Percentiles rank a stretch among this genome's conserved stretches.
These are phyloP conservation scores for Pocillopora verrucosa DNA, from an alignment of 64 coral and sea anemone genomes.

Conservation along the genomic window DNA sequence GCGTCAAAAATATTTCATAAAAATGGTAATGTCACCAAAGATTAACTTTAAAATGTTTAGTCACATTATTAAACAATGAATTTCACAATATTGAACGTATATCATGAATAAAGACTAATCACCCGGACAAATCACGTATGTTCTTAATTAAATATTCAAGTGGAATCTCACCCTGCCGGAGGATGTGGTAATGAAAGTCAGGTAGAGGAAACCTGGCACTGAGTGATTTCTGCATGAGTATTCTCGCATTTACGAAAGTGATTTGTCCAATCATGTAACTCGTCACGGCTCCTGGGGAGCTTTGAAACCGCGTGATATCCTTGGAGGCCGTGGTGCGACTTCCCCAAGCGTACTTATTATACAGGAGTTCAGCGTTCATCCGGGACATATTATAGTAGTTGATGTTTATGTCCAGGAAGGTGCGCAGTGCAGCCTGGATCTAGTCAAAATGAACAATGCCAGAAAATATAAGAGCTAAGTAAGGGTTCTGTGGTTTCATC, in stretches of 20 bases:
- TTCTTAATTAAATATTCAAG: conserved; percentile 7
- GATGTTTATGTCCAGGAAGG: conserved; percentile 27
- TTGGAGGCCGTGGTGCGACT: conserved; percentile 17
- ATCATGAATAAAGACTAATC: neutral
- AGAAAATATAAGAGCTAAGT: too few species aligned
- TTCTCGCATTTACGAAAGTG: neutral
- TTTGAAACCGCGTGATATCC: conserved; percentile 60
- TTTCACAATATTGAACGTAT: too few species aligned
- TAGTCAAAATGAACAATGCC: neutral
- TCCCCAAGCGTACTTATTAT: conserved; percentile 48
- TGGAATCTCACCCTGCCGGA: conserved; percentile 7
- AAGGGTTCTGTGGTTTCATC: too few species aligned
- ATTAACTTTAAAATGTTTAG: too few species aligned
- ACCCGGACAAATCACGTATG: neutral
- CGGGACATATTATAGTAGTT: conserved; percentile 48
- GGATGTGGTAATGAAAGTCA: conserved; percentile 19
- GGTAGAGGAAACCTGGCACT: conserved; percentile 6
- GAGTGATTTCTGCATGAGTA: conserved; percentile 7
- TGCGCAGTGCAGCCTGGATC: conserved; percentile 32
- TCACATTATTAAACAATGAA: too few species aligned
- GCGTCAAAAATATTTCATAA: too few species aligned
- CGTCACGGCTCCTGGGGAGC: conserved; percentile 12
- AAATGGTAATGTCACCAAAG: too few species aligned
- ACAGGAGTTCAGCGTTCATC: conserved; percentile 15
- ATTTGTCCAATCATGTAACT: conserved; percentile 61